Conservation (phyloP, 2,797 vertebrate genomes). For the Psittacula derbiana region DNA sequence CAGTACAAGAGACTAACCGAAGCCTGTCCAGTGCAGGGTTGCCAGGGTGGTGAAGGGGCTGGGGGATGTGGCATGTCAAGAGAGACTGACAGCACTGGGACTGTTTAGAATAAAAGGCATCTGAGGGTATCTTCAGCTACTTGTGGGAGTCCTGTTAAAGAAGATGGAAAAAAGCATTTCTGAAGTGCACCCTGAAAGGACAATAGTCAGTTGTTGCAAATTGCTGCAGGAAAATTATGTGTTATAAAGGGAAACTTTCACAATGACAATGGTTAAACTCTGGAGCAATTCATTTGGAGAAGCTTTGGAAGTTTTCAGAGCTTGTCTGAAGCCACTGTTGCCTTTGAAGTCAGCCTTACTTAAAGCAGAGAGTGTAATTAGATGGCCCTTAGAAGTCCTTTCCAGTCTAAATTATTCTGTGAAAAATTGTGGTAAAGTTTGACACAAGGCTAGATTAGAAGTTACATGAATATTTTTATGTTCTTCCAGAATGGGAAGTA, state of each 20-base stretch:
- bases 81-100: background rate
- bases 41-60: background rate
- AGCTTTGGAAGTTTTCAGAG: background rate
- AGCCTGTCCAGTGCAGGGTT: background rate
- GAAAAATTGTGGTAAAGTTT: background rate
- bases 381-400: background rate
- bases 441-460: background rate
- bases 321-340: no score
- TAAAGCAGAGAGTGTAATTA: background rate
- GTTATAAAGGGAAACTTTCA: background rate
- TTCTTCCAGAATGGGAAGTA: background rate
- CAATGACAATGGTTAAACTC: background rate
- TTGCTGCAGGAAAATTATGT: background rate
- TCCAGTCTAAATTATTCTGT: background rate
- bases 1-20: no score
- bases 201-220: background rate
- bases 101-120: background rate
- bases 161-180: background rate
- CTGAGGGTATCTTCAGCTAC: background rate
- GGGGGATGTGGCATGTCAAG: rapidly evolving
- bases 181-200: background rate
- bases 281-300: background rate
- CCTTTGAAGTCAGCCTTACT: background rate
- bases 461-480: background rate
- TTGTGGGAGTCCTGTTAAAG: background rate